phyloP scores from a whole-genome alignment of 2,797 vertebrate genomes.

The Aldrovandia affinis region DNA sequence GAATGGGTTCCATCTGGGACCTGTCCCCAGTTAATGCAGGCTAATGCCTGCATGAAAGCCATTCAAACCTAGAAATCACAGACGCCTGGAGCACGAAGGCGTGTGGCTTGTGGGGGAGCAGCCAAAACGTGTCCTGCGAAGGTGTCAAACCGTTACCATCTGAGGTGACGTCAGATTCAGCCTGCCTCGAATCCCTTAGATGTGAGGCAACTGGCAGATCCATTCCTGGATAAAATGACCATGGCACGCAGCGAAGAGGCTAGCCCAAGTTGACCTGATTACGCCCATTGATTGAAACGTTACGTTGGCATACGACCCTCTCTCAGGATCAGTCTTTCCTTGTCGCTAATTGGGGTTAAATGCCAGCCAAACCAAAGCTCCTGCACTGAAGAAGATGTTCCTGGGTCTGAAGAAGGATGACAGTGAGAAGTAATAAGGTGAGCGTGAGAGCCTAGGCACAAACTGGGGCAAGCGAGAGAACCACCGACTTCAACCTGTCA shows the following conservation, averaged over 20 bases:
- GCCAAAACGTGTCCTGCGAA: slow-evolving; percentile 39
- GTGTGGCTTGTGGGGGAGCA: slow-evolving; percentile 28
- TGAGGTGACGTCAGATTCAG: slow-evolving; percentile 35
- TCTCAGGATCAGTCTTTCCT: slow-evolving; percentile 10
- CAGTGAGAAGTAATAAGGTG: slow-evolving; percentile 61
- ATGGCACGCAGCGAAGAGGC: neutral
- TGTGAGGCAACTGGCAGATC: slow-evolving; percentile 27
- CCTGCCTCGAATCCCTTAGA: slow-evolving; percentile 36
- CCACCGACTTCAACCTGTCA: slow-evolving; percentile 10
- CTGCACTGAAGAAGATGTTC: slow-evolving; percentile 56
- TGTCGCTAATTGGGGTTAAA: slow-evolving; percentile 45
- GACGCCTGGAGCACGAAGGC: slow-evolving; percentile 48
- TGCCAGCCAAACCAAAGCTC: slow-evolving; percentile 62
- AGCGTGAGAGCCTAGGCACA: slow-evolving; percentile 50
- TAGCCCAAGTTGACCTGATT: neutral
- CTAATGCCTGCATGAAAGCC: slow-evolving; percentile 52
- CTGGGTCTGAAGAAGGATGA: slow-evolving; percentile 61
- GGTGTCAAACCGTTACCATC: slow-evolving; percentile 49
- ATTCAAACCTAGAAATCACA: slow-evolving; percentile 49
- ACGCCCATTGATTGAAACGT: slow-evolving; percentile 22
- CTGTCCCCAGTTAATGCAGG: slow-evolving; percentile 53
- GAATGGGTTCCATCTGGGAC: slow-evolving; percentile 61
- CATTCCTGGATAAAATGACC: neutral
- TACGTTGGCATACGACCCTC: slow-evolving; percentile 21
- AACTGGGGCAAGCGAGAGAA: neutral